Percentiles rank a stretch among this genome's conserved stretches.
These are phyloP conservation scores for Eclectus roratus DNA, from an alignment of 2,113 vertebrate species.

Conservation along the genomic window DNA sequence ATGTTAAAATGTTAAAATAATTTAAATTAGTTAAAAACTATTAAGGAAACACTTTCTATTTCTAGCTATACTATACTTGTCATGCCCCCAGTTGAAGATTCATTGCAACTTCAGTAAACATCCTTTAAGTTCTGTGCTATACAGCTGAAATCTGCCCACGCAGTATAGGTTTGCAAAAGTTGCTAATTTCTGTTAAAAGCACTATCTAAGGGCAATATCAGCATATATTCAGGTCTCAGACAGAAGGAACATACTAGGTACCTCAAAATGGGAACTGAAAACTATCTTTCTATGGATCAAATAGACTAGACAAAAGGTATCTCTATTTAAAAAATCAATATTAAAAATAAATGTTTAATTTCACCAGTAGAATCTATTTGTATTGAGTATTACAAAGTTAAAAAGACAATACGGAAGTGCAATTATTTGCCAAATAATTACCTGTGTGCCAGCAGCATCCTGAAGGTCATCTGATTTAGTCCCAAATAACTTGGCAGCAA, in stretches of 20 bases:
- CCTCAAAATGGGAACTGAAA: background rate
- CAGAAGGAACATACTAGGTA: background rate
- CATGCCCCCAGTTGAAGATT: background rate
- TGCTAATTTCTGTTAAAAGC: background rate
- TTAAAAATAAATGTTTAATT: background rate
- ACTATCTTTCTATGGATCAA: background rate
- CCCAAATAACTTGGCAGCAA: slow-evolving; percentile 85
- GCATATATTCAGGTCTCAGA: background rate
- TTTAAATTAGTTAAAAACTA: background rate
- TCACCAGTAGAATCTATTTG: background rate
- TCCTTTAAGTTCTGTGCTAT: background rate
- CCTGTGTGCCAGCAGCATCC: slow-evolving; percentile 88
- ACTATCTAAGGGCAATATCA: background rate
- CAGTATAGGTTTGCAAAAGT: background rate
- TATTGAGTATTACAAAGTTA: background rate
- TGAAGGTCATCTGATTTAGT: slow-evolving; percentile 89
- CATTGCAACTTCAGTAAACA: background rate
- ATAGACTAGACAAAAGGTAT: background rate
- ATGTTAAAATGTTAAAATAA: background rate
- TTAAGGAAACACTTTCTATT: background rate
- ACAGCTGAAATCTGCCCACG: background rate
- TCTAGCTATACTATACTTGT: background rate
- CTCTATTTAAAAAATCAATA: background rate
- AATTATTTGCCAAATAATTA: slow-evolving; percentile 63
- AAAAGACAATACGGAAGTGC: background rate